Percentiles rank a stretch among this genome's conserved stretches.
These are phyloP conservation scores for Lota lota DNA, from an alignment of 2,113 vertebrate species.

Conservation along the genomic window DNA sequence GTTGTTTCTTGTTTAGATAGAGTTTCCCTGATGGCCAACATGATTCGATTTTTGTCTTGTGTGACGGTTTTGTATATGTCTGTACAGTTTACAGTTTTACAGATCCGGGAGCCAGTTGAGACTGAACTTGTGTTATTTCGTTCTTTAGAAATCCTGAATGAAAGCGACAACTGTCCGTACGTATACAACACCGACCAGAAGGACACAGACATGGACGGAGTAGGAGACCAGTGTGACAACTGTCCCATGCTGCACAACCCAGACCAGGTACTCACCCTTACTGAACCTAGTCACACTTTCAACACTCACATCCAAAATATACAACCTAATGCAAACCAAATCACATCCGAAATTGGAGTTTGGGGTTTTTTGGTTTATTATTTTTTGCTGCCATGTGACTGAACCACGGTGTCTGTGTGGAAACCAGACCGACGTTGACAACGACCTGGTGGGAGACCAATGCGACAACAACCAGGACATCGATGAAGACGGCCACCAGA, in stretches of 20 bases:
- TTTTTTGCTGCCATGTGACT: too few relatives aligned
- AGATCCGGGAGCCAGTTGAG: too few relatives aligned
- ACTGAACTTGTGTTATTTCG: not conserved
- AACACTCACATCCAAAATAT: not conserved
- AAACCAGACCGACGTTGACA: conserved; percentile 84
- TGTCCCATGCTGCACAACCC: conserved; percentile 93
- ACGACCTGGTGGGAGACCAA: conserved; percentile 93
- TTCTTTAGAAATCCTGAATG: conserved; percentile 86
- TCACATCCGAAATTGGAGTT: too few relatives aligned
- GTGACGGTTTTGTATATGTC: not conserved
- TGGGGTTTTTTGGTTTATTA: not conserved
- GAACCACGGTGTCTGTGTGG: conserved; percentile 14
- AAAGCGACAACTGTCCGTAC: conserved; percentile 92
- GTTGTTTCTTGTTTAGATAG: too few relatives aligned
- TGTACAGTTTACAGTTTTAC: too few relatives aligned
- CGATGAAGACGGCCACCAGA: conserved; percentile 96
- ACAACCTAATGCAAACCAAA: not conserved
- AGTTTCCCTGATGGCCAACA: too few relatives aligned
- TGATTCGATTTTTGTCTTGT: not conserved
- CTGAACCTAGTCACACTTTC: not conserved
- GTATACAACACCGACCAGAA: conserved; percentile 94
- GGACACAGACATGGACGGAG: conserved; percentile 91
- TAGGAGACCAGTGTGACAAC: conserved; percentile 97
- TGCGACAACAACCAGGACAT: conserved; percentile 97
- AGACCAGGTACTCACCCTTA: conserved; percentile 69